Evolutionary conservation across 2,797 vertebrate genomes (phyloP).

Genomic region (Lindbergichthys nudifrons): DNA sequence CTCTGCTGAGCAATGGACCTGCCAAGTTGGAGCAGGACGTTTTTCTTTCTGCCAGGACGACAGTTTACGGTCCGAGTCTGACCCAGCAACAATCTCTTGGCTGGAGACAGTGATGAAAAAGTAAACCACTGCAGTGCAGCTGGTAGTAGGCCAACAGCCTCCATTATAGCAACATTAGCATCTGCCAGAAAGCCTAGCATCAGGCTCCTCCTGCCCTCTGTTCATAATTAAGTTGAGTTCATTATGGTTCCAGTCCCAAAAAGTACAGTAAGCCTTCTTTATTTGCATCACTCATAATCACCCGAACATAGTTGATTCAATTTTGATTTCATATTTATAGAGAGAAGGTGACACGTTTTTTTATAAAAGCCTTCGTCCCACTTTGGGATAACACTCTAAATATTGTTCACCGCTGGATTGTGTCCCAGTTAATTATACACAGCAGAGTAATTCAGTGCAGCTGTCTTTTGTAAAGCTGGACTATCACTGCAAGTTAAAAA

Average conservation of each 20-base stretch:
- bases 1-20: constrained; percentile 49
- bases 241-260: constrained; percentile 11
- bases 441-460: constrained; percentile 25
- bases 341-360: not conserved
- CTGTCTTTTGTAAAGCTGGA: constrained; percentile 20
- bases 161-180: constrained; percentile 58
- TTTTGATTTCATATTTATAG: not conserved
- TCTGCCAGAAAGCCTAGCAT: constrained; percentile 46
- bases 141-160: constrained; percentile 60
- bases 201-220: constrained; percentile 23
- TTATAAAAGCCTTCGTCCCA: constrained; percentile 17
- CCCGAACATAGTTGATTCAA: not conserved
- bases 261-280: constrained; percentile 12
- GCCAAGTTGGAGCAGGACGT: constrained; percentile 43
- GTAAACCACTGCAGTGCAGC: constrained; percentile 76
- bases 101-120: constrained; percentile 62
- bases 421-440: constrained; percentile 17
- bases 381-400: constrained; percentile 22
- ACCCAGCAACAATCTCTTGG: constrained; percentile 69
- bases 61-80: constrained; percentile 61
- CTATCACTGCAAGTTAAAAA: constrained; percentile 2
- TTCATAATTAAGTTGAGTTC: constrained; percentile 11
- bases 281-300: constrained; percentile 22
- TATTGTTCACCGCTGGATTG: constrained; percentile 38
- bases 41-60: constrained; percentile 40